phyloP scores from a whole-genome alignment of 2,888 invertebrate species.

The Coelinius sp. region DNA sequence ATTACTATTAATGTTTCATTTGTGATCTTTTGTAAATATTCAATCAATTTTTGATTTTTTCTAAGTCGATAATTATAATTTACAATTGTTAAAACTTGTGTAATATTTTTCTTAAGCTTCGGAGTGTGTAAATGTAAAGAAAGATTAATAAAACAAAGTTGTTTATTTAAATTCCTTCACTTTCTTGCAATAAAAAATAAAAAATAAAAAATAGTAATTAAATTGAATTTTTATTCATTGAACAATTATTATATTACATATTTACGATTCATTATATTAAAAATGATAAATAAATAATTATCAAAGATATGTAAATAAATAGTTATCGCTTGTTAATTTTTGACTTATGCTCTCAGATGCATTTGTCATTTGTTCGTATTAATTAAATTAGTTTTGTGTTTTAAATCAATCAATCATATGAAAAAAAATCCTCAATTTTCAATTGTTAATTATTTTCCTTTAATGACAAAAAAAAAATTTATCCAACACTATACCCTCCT shows the following conservation, averaged over 20 bases:
- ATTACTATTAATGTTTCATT: background rate
- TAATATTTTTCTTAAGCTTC: background rate
- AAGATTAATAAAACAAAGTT: background rate
- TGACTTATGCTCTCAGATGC: conserved; percentile 1
- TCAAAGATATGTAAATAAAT: conserved; percentile 24
- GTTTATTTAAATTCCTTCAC: background rate
- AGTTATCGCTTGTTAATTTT: background rate
- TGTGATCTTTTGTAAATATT: background rate
- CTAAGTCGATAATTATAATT: background rate
- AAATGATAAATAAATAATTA: conserved; percentile 27
- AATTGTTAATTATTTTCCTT: background rate
- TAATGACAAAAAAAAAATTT: background rate
- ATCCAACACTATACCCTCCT: too few species aligned
- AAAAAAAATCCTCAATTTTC: too few species aligned
- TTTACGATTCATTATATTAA: conserved; percentile 13
- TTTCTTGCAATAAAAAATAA: background rate
- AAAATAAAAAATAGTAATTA: background rate
- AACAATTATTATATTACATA: conserved; percentile 16
- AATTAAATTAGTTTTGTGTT: background rate
- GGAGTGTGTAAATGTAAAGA: background rate
- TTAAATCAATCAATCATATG: background rate
- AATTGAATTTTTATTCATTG: background rate
- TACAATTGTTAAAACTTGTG: background rate
- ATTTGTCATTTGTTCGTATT: background rate
- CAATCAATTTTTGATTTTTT: background rate